Conservation (phyloP, 2,113 vertebrate genomes). For the Microtus montanus region DNA sequence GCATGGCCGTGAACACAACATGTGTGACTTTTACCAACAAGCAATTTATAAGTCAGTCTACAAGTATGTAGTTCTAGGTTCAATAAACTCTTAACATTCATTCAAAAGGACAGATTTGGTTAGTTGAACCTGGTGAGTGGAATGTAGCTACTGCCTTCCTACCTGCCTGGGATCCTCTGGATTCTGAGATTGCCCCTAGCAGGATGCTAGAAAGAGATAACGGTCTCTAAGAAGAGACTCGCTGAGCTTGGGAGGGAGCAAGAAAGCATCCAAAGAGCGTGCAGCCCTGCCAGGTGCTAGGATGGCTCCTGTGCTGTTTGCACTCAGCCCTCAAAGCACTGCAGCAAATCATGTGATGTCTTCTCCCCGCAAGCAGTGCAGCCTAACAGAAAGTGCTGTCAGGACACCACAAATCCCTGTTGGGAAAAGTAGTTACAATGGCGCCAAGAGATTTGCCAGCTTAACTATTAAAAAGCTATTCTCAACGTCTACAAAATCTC, state of each 20-base stretch:
- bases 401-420: neutral
- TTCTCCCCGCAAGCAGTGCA: neutral
- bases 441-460: neutral
- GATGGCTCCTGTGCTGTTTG: neutral
- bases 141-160: neutral
- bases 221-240: neutral
- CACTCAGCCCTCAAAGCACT: neutral
- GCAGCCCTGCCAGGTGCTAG: neutral
- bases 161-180: neutral
- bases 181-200: neutral
- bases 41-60: neutral
- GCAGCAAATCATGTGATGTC: neutral
- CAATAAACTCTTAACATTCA: neutral
- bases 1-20: neutral
- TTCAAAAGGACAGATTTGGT: neutral
- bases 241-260: neutral
- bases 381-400: neutral
- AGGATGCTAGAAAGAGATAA: neutral
- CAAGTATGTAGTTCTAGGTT: neutral
- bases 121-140: neutral
- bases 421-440: neutral
- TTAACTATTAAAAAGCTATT: constrained; percentile 17
- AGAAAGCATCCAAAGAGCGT: neutral
- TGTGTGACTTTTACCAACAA: neutral
- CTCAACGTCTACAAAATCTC: neutral